phyloP scores from a whole-genome alignment of 1,140 invertebrate species.

The Doryteuthis pealeii region DNA sequence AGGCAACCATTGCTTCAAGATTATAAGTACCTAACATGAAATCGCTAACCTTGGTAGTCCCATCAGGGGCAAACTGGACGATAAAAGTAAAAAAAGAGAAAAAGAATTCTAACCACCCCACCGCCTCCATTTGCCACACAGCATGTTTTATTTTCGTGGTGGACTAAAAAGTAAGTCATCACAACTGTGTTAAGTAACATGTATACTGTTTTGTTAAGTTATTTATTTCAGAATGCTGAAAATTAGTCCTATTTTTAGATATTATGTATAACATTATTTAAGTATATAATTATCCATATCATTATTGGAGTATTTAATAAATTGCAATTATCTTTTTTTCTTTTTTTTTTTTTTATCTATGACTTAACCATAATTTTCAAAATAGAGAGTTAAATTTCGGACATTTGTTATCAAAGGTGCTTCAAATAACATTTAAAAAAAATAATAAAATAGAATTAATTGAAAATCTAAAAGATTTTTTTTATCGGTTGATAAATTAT shows the following conservation, averaged over 20 bases:
- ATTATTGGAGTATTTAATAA: no score
- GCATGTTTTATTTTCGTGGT: background rate
- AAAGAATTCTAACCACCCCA: background rate
- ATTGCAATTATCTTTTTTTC: no score
- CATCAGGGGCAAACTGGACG: no score
- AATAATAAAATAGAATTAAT: no score
- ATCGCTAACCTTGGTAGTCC: background rate
- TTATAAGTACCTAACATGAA: slow-evolving; percentile 63
- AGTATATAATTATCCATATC: background rate
- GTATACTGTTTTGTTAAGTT: background rate
- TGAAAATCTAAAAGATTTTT: no score
- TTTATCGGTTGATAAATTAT: no score
- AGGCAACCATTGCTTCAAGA: slow-evolving; percentile 68
- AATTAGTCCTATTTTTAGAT: background rate
- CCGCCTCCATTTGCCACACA: background rate
- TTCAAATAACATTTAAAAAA: no score
- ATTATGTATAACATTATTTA: background rate
- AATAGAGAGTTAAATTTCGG: no score
- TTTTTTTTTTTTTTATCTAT: no score
- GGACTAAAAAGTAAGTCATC: background rate
- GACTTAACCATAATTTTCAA: no score
- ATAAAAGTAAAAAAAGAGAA: background rate
- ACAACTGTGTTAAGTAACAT: no score
- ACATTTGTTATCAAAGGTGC: no score
- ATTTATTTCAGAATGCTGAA: background rate